Evolutionary conservation across 2,888 invertebrate genomes (phyloP).

Genomic region (Cantharis rustica): DNA sequence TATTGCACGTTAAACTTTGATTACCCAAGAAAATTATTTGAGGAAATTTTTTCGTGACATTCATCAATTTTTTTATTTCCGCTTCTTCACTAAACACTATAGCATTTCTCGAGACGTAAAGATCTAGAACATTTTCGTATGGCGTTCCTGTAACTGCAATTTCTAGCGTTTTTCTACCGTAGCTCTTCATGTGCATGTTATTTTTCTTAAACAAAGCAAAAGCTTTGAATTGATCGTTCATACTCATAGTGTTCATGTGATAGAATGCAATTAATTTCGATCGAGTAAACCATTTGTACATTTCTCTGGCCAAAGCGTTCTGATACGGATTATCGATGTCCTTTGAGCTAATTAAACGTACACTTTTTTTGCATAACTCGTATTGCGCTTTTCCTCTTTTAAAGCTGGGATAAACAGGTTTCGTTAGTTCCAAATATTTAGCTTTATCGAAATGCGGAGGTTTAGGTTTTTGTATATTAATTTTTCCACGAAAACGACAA

Average conservation of each 20-base stretch:
- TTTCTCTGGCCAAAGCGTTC: slow-evolving; percentile 72
- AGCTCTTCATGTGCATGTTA: slow-evolving; percentile 71
- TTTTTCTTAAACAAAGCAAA: slow-evolving; percentile 66
- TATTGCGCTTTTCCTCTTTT: slow-evolving; percentile 57
- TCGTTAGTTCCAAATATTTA: slow-evolving; percentile 66
- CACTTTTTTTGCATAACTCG: slow-evolving; percentile 59
- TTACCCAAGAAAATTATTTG: slow-evolving; percentile 72
- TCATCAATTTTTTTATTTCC: slow-evolving; percentile 65
- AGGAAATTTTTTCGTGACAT: slow-evolving; percentile 71
- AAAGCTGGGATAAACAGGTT: slow-evolving; percentile 63
- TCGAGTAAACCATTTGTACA: slow-evolving; percentile 69
- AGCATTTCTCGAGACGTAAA: slow-evolving; percentile 68
- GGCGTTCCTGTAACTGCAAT: slow-evolving; percentile 70
- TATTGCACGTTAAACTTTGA: slow-evolving; percentile 22
- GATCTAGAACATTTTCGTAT: slow-evolving; percentile 68
- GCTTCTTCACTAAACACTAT: slow-evolving; percentile 74
- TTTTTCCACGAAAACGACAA: slow-evolving; percentile 73
- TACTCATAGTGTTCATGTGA: slow-evolving; percentile 73
- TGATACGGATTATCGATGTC: slow-evolving; percentile 71
- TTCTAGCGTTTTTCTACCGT: slow-evolving; percentile 67
- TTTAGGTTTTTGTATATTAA: slow-evolving; percentile 77
- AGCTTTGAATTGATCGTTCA: slow-evolving; percentile 68
- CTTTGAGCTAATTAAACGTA: slow-evolving; percentile 30
- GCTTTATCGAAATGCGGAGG: slow-evolving; percentile 73
- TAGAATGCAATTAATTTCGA: slow-evolving; percentile 74